Conservation (phyloP, 2,797 vertebrate species). For the Pseudochaenichthys georgianus region DNA sequence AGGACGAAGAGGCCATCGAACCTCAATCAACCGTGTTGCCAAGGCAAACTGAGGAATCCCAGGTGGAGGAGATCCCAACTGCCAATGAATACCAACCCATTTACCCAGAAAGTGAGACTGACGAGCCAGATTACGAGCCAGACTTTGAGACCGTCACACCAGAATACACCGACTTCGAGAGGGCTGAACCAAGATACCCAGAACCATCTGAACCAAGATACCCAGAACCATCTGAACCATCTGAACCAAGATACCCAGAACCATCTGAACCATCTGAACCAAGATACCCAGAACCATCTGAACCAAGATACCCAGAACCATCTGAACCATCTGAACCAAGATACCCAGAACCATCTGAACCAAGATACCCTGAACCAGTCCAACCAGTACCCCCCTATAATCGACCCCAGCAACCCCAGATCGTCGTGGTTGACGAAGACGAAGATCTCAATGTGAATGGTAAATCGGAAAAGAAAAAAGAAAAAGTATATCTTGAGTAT, state of each 20-base stretch:
- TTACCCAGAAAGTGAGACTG: conserved; percentile 22
- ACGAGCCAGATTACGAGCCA: too few species aligned
- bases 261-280: not conserved
- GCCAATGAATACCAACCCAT: conserved; percentile 20
- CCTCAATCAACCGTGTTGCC: conserved; percentile 20
- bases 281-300: not conserved
- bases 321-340: not conserved
- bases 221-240: not conserved
- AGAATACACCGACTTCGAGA: not conserved
- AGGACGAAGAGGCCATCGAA: conserved; percentile 6
- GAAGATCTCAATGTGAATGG: conserved; percentile 89
- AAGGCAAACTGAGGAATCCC: conserved; percentile 8
- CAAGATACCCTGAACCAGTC: conserved; percentile 37
- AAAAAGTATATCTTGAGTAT: not conserved
- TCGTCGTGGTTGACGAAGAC: conserved; percentile 89
- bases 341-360: not conserved
- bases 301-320: not conserved
- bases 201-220: not conserved
- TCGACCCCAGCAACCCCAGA: conserved; percentile 81
- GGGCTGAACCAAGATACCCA: not conserved
- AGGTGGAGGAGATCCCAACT: not conserved
- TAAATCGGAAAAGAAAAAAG: conserved; percentile 61
- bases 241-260: not conserved
- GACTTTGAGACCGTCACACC: conserved; percentile 4
- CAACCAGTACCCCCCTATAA: conserved; percentile 38